Evolutionary conservation across 2,797 vertebrate species (phyloP).

Genomic region (Dendrocincla fuliginosa): DNA sequence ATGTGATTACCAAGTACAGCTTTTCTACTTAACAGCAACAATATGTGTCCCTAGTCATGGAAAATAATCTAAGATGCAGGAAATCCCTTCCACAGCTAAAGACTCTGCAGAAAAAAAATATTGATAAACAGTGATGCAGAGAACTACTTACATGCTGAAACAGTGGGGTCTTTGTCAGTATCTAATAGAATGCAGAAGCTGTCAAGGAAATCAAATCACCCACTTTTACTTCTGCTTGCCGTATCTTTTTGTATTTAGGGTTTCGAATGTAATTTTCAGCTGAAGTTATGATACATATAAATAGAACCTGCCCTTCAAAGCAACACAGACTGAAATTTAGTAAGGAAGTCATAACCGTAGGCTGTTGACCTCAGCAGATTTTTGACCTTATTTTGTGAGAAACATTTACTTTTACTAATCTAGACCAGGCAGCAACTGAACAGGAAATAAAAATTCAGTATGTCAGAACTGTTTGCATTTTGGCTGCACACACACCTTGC

Average conservation of each 20-base stretch:
- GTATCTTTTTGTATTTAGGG: neutral
- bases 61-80: neutral
- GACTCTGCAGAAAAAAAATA: neutral
- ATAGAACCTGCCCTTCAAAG: neutral
- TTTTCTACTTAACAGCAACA: neutral
- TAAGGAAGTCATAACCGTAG: neutral
- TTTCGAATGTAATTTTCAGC: neutral
- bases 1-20: neutral
- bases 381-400: constrained; percentile 8
- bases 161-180: neutral
- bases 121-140: neutral
- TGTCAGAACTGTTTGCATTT: neutral
- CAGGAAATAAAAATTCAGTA: neutral
- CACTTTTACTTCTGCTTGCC: neutral
- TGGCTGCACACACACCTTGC: neutral
- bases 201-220: neutral
- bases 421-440: neutral
- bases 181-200: neutral
- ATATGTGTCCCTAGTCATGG: neutral
- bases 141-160: neutral
- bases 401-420: neutral
- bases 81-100: neutral
- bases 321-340: neutral
- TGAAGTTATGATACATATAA: neutral
- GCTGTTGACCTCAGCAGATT: constrained; percentile 24